phyloP scores from a whole-genome alignment of 2,113 vertebrate species.

The Tyrannus savana region DNA sequence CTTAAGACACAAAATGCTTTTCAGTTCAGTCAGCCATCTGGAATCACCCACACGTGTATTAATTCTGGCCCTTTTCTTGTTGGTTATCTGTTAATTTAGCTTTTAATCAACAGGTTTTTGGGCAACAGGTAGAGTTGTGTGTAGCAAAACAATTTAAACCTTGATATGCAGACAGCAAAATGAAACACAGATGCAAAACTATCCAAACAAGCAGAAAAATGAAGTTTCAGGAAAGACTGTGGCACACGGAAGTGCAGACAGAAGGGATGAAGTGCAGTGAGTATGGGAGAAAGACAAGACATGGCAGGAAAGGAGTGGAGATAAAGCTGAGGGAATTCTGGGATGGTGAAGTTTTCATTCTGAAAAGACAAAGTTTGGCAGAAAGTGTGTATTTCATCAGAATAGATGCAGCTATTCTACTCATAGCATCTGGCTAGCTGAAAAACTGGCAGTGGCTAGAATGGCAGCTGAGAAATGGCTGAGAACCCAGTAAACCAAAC shows the following conservation, averaged over 20 bases:
- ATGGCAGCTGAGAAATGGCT: not conserved
- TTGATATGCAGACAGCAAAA: not conserved
- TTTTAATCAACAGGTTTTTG: not conserved
- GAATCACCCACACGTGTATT: not conserved
- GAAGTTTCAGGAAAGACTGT: not conserved
- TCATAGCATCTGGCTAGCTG: not conserved
- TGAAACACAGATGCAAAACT: not conserved
- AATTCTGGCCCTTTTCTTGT: not conserved
- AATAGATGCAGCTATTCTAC: not conserved
- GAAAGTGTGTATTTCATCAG: not conserved
- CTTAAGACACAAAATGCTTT: not conserved
- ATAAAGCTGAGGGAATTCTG: not conserved
- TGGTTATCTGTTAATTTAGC: not conserved
- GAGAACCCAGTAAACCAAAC: not conserved
- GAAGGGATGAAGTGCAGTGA: not conserved
- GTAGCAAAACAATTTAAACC: not conserved
- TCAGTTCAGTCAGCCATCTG: not conserved
- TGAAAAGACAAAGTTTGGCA: not conserved
- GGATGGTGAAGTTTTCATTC: not conserved
- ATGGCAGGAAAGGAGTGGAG: not conserved
- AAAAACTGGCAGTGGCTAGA: not conserved
- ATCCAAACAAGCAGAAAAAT: not conserved
- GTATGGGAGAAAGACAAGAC: not conserved
- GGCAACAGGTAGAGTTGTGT: not conserved
- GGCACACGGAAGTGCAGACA: not conserved